phyloP scores from a whole-genome alignment of 2,113 vertebrate genomes.

The Nothoprocta pentlandii region DNA sequence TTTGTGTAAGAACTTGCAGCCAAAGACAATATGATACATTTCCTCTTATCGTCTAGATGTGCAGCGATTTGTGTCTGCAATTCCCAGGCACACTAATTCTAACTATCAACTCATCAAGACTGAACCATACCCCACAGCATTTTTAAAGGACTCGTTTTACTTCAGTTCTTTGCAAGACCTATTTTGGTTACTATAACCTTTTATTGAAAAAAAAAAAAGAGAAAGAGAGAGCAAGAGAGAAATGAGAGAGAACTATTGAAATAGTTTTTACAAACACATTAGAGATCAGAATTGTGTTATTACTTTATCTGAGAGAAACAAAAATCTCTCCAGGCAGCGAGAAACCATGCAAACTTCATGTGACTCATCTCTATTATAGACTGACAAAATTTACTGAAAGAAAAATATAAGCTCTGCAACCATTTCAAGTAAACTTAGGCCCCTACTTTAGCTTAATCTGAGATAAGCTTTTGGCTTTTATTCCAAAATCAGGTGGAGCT shows the following conservation, averaged over 20 bases:
- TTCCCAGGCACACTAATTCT: background rate
- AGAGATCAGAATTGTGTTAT: background rate
- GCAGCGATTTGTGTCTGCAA: background rate
- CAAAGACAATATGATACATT: background rate
- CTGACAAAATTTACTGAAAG: background rate
- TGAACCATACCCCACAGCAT: background rate
- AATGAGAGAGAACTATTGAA: no score
- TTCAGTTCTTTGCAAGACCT: background rate
- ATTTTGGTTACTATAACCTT: background rate
- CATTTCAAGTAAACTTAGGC: background rate
- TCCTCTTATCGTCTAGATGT: background rate
- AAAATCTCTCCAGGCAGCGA: background rate
- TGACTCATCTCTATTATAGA: rapidly evolving
- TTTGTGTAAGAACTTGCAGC: background rate
- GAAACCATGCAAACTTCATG: background rate
- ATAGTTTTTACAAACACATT: background rate
- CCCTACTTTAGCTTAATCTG: background rate
- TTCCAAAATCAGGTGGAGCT: background rate
- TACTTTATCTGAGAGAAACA: background rate
- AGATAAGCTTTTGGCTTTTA: background rate
- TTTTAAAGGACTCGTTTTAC: background rate
- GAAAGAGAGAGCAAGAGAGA: background rate
- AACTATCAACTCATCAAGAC: background rate
- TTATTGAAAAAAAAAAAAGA: no score
- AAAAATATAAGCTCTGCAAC: background rate